Percentiles rank a stretch among this genome's conserved stretches.
These are phyloP conservation scores for Araneus ventricosus DNA, from an alignment of 1,140 invertebrate species.

Conservation along the genomic window DNA sequence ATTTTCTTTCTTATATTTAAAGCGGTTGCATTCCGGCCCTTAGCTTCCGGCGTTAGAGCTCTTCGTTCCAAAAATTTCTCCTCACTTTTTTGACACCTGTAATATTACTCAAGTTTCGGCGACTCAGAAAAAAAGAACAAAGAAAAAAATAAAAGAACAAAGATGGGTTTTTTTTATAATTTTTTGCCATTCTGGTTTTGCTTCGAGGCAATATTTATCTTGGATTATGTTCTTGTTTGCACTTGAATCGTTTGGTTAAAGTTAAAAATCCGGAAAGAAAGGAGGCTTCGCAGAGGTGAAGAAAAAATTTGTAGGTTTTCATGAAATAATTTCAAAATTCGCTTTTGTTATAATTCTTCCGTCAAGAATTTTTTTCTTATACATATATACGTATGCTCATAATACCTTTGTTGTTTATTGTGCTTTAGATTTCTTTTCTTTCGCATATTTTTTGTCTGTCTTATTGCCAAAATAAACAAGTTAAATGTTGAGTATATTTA, in stretches of 20 bases:
- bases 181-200: constrained; percentile 52
- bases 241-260: constrained; percentile 68
- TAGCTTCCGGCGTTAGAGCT: constrained; percentile 51
- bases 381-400: background rate
- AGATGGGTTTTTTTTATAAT: constrained; percentile 25
- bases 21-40: background rate
- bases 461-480: constrained; percentile 51
- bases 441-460: background rate
- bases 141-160: constrained; percentile 37
- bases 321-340: constrained; percentile 58
- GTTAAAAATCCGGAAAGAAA: constrained; percentile 50
- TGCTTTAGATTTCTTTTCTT: background rate
- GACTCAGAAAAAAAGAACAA: background rate
- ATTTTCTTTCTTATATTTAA: constrained; percentile 35
- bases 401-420: constrained; percentile 41
- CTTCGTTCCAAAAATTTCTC: constrained; percentile 46
- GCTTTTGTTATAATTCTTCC: constrained; percentile 47
- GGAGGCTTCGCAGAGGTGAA: background rate
- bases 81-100: constrained; percentile 62
- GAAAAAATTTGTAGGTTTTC: constrained; percentile 17
- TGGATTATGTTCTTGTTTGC: constrained; percentile 70
- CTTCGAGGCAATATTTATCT: constrained; percentile 70
- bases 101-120: constrained; percentile 55
- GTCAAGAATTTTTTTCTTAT: background rate
- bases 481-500: constrained; percentile 43